Evolutionary conservation across 2,888 invertebrate species (phyloP), one percentile per base, ranked within the genome.

Genomic region (Entomobrya multifasciata): DNA sequence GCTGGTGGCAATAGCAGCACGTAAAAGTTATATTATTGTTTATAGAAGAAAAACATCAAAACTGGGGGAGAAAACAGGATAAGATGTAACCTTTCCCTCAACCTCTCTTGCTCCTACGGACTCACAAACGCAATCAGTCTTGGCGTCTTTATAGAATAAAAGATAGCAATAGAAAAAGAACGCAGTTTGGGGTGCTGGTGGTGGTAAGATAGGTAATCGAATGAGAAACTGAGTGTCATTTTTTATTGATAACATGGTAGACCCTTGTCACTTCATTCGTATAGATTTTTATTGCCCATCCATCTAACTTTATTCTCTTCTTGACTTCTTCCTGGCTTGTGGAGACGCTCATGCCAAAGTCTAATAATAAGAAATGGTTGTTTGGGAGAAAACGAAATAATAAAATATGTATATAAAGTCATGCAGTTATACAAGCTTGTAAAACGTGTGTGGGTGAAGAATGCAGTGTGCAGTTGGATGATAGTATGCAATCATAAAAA

Each of bases 221-320:
- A 91, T 91, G 90, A 90, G 84, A 87, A 87, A 83, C 89, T 89
- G 87, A 89, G 79, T 90, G 90, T 90, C 90, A 90, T 90, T 90
- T 89, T 90, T 90, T 90, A 90, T 90, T 90, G 90, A 89, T 88
- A 90, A 87, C 88, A 88, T 86, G 88, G 85, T 57, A 86, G 80
- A 87, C 87, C 88, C 88, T 89, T 87, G 82, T 87, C 89, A 90
- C 90, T 88, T 88, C 90, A 90, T 90, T 87, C 82, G 82, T 87
- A 79, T 88, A 86, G 82, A 86, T 86, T 88, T 87, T 88, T 88
- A 88, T 88, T 74, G 83, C 74, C 72, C 86, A 86, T 88, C 86
- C 86, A 78, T 65, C 78, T 76, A 86, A 86, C 79, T 79, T 86
- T 81, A 86, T 79, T 86, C 52, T 70, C 86, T 72, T 22, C 74